Percentiles rank a stretch among this genome's conserved stretches.
Conservation (phyloP, 1,140 invertebrate genomes). For the Plectrocnemia conspersa region DNA sequence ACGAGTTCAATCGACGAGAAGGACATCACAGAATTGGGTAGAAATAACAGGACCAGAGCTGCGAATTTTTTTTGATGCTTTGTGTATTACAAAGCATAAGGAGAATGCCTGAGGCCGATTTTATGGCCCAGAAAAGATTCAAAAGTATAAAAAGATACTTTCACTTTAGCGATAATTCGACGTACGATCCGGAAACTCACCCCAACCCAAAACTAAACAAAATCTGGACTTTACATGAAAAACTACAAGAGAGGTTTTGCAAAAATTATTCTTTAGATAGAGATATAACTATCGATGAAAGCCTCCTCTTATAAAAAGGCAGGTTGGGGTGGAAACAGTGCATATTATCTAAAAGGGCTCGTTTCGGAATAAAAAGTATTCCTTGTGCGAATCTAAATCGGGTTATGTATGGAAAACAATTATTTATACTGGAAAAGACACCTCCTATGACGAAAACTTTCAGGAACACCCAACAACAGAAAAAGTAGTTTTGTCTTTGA, state of each 20-base stretch:
- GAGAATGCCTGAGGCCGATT: conserved; percentile 1
- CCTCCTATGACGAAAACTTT: neutral
- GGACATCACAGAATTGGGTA: neutral
- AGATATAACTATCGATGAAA: conserved; percentile 6
- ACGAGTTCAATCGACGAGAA: neutral
- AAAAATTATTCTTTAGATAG: neutral
- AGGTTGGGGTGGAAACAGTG: conserved; percentile 2
- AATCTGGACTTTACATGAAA: conserved; percentile 7
- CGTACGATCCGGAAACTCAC: conserved; percentile 6
- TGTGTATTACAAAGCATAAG: neutral
- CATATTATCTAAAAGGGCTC: neutral
- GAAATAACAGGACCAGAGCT: neutral
- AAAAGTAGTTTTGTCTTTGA: neutral
- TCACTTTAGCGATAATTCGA: conserved; percentile 1
- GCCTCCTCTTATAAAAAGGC: conserved; percentile 6
- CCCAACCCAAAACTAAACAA: conserved; percentile 7
- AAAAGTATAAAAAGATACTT: conserved; percentile 5
- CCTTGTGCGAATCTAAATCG: conserved; percentile 3
- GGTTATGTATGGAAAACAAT: conserved; percentile 2
- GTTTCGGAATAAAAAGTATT: conserved; percentile 8
- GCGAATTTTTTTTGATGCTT: conserved; percentile 7
- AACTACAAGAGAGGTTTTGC: conserved; percentile 2
- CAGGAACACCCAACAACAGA: neutral
- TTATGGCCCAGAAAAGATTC: neutral
- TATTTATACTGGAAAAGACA: conserved; percentile 8